Evolutionary conservation across 2,888 invertebrate species (phyloP).

Genomic region (Myopa testacea): DNA sequence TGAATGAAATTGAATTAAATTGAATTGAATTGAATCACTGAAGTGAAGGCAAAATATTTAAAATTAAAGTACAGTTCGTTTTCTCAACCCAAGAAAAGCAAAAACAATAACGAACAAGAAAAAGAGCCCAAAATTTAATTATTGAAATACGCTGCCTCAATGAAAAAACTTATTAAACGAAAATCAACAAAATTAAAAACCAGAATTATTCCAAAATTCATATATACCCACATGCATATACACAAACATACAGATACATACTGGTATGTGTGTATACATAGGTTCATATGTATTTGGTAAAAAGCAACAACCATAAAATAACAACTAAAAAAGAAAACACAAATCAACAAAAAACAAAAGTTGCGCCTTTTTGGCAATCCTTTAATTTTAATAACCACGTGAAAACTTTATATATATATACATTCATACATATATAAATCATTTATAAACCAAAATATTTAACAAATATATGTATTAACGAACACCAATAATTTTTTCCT

Average conservation of each 20-base stretch:
- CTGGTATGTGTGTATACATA: not conserved
- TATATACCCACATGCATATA: constrained; percentile 4
- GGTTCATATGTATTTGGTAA: not conserved
- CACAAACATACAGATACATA: constrained; percentile 18
- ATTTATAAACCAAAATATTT: constrained; percentile 36
- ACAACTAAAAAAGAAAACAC: constrained; percentile 32
- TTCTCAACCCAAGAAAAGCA: constrained; percentile 17
- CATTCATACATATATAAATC: constrained; percentile 18
- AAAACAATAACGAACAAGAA: constrained; percentile 43
- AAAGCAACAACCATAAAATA: not conserved
- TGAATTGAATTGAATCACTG: no score
- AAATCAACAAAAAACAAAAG: constrained; percentile 42
- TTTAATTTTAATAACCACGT: constrained; percentile 35
- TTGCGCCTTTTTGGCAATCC: constrained; percentile 44
- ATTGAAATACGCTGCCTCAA: constrained; percentile 40
- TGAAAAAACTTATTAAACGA: constrained; percentile 51
- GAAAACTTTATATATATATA: constrained; percentile 34
- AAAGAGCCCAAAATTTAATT: constrained; percentile 41
- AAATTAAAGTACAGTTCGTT: no score
- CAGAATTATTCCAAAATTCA: constrained; percentile 27
- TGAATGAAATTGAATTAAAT: no score
- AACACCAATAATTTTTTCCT: constrained; percentile 51
- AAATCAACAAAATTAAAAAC: constrained; percentile 43
- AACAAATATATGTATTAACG: constrained; percentile 38
- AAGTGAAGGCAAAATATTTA: no score